Conservation (phyloP, 2,888 invertebrate species). For the Perithous albicinctus region DNA sequence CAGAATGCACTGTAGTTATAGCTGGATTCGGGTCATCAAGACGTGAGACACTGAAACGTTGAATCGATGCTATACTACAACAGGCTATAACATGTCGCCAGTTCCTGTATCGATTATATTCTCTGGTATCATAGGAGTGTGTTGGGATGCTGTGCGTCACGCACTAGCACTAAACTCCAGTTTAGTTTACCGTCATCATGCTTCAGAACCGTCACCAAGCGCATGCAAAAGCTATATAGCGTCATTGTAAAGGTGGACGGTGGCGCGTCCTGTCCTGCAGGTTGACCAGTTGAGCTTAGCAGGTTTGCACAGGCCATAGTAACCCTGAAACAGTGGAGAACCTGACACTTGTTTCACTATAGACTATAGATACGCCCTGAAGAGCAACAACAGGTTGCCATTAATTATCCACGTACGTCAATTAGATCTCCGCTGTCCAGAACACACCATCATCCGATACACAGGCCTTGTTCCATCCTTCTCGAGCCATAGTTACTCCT, state of each 20-base stretch:
- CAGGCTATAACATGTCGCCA: background rate
- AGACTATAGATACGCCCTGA: slow-evolving; percentile 44
- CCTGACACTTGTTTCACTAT: slow-evolving; percentile 25
- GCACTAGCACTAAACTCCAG: background rate
- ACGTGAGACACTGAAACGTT: slow-evolving; percentile 29
- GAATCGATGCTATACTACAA: background rate
- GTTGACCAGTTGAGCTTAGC: background rate
- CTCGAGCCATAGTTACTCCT: slow-evolving; percentile 16
- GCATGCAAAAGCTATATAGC: slow-evolving; percentile 18
- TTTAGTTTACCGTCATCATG: background rate
- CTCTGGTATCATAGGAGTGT: background rate
- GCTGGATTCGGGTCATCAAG: slow-evolving; percentile 37
- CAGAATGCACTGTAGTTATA: slow-evolving; percentile 62
- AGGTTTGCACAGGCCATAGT: background rate
- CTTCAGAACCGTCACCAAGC: background rate
- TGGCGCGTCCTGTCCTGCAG: too few species aligned
- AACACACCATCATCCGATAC: slow-evolving; percentile 54
- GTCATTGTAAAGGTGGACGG: background rate
- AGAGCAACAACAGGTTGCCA: slow-evolving; percentile 72
- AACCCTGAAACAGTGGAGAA: background rate
- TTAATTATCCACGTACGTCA: slow-evolving; percentile 73
- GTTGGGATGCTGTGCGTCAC: background rate
- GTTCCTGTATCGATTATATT: background rate
- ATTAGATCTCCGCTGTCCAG: slow-evolving; percentile 65
- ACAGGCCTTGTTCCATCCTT: slow-evolving; percentile 28